phyloP scores from a whole-genome alignment of 2,888 invertebrate species.

The Barypeithes pellucidus region DNA sequence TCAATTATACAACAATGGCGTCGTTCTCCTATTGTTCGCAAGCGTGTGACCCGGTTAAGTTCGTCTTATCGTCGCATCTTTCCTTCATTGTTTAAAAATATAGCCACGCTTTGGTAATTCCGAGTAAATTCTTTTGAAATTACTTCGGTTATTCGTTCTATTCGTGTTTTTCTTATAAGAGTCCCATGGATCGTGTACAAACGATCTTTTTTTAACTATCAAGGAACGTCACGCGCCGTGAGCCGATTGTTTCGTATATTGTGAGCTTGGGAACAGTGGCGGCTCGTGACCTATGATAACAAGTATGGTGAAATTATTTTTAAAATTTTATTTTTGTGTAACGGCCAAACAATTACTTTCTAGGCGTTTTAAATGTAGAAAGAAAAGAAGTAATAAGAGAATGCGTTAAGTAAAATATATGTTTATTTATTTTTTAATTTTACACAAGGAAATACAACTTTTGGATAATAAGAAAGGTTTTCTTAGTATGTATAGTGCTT shows the following conservation, averaged over 20 bases:
- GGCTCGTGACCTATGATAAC: too few relatives aligned
- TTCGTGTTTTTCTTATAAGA: conserved; percentile 17
- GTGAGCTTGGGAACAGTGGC: conserved; percentile 8
- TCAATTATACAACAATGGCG: conserved; percentile 32
- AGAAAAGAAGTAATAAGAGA: too few relatives aligned
- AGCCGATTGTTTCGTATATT: conserved; percentile 30
- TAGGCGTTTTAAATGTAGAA: too few relatives aligned
- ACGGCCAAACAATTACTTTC: too few relatives aligned
- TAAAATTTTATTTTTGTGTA: too few relatives aligned
- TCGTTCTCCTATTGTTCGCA: conserved; percentile 29
- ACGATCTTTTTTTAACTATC: conserved; percentile 20
- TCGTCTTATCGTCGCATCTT: conserved; percentile 29
- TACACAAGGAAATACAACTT: too few relatives aligned
- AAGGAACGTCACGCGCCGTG: conserved; percentile 36
- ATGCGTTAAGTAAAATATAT: too few relatives aligned
- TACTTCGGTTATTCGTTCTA: conserved; percentile 4
- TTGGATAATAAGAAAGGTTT: too few relatives aligned
- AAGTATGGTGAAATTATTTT: too few relatives aligned
- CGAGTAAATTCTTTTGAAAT: conserved; percentile 33
- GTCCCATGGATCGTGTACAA: conserved; percentile 17
- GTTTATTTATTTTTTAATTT: too few relatives aligned
- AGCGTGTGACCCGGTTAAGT: conserved; percentile 40
- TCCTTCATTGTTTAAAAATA: conserved; percentile 17
- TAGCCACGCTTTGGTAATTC: conserved; percentile 30
- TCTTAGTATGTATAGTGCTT: too few relatives aligned